Evolutionary conservation across 2,888 invertebrate genomes (phyloP), one percentile per base, ranked within the genome.

Genomic region (Diarsia rubi): DNA sequence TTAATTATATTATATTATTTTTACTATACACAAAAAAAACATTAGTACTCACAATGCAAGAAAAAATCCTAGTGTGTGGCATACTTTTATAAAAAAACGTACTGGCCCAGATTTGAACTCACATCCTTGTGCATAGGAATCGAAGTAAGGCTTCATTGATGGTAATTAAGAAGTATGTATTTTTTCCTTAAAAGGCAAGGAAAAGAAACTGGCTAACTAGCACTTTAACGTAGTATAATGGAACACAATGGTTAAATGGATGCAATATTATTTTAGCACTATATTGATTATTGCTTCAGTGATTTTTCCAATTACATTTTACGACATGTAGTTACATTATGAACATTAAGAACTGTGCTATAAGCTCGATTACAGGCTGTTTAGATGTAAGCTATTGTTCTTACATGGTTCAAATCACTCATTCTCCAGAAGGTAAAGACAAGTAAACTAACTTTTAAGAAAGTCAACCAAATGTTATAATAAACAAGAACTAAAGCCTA

Each of bases 251-350:
- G 54, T 52, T 42, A 16, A 73, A 60, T 60, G 59, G 42, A 21
- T 24, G 16, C 24, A 31, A 24, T 65, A 60, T 45, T 16, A 8
- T 21, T 27, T 42, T 6, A 60, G 73, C 27, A 73, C 73, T 42
- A 3, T 31, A 47, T 37, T 47, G 21, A 75, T 42, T 62, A 77
- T 77, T 37, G 60, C 16, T 60, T 63, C 19, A 21, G 27, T 73
- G 54, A 73, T 54, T 66, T 54, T 66, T 60, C 42, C 42, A 78
- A 74, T 73, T 31, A 73, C 73, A 11, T 62, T 73, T 73, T 79
- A 79, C 44, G 80, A 74, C 12, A 45, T 42, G n/a, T 69, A n/a
- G n/a, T n/a, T n/a, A 57, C 16, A 8, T 14, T 42, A 62, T 45
- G 37, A 69, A 69, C 21, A 62, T 4, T 60, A 60, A 54, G 37